phyloP scores from a whole-genome alignment of 64 coral and sea anemone species.

The Montipora efflorescens region DNA sequence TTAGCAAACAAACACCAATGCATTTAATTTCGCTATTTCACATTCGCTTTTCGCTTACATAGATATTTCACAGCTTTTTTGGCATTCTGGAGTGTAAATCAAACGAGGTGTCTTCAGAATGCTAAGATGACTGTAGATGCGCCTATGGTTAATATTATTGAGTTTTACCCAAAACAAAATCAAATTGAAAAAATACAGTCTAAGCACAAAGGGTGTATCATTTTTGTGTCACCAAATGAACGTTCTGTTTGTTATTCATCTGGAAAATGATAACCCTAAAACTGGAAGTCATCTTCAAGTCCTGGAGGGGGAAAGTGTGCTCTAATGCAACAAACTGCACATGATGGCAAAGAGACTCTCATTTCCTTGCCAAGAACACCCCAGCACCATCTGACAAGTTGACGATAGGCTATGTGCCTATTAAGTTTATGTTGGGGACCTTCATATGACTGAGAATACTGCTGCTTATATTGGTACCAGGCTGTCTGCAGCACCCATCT shows the following conservation, averaged over 20 bases:
- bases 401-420: slow-evolving; percentile 25
- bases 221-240: neutral
- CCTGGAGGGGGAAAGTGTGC: slow-evolving; percentile 38
- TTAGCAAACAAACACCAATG: too few species aligned
- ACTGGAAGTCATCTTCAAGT: slow-evolving; percentile 23
- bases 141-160: too few species aligned
- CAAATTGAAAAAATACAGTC: neutral
- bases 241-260: slow-evolving; percentile 2
- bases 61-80: too few species aligned
- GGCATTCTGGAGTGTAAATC: too few species aligned
- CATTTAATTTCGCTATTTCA: too few species aligned
- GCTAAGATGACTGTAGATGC: too few species aligned
- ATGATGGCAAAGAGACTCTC: neutral
- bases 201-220: neutral
- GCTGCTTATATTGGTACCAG: slow-evolving; percentile 41
- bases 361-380: slow-evolving; percentile 4
- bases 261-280: slow-evolving; percentile 32
- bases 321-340: slow-evolving; percentile 35
- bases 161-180: neutral
- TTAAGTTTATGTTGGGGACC: neutral
- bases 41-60: too few species aligned
- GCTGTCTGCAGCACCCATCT: slow-evolving; percentile 25
- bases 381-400: slow-evolving; percentile 38
- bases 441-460: neutral
- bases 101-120: too few species aligned